These are phyloP conservation scores for Fregetta grallaria DNA, from an alignment of 2,113 vertebrate genomes.

Conservation along the genomic window DNA sequence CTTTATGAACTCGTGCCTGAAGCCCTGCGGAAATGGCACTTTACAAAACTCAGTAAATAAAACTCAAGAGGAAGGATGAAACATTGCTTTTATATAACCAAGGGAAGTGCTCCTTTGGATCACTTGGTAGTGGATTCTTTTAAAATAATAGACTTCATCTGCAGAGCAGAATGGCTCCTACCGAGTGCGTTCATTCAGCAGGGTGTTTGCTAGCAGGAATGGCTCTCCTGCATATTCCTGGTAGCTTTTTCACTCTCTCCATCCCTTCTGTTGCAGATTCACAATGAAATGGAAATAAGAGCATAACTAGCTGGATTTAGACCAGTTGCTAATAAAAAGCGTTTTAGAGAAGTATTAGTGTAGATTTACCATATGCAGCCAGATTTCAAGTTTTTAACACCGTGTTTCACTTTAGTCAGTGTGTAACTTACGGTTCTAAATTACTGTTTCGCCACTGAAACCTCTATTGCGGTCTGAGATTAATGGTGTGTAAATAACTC, in stretches of 20 bases:
- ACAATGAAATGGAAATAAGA: background rate
- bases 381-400: conserved; percentile 19
- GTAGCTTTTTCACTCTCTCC: background rate
- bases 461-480: conserved; percentile 10
- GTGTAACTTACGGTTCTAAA: conserved; percentile 30
- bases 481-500: conserved; percentile 44
- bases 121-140: background rate
- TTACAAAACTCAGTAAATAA: background rate
- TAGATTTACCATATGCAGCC: background rate
- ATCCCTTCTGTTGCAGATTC: background rate
- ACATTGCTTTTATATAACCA: background rate
- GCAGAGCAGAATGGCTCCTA: conserved; percentile 4
- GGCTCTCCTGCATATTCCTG: background rate
- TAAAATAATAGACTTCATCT: conserved; percentile 34
- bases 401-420: background rate
- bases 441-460: conserved; percentile 20
- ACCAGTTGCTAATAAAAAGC: background rate
- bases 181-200: background rate
- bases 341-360: background rate
- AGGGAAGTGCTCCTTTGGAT: background rate
- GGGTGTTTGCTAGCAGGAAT: background rate
- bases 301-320: background rate
- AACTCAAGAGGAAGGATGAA: background rate
- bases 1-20: fast-evolving
- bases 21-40: background rate